Evolutionary conservation across 2,888 invertebrate genomes (phyloP), one percentile per base, ranked within the genome.

Genomic region (Aphodius granarius): DNA sequence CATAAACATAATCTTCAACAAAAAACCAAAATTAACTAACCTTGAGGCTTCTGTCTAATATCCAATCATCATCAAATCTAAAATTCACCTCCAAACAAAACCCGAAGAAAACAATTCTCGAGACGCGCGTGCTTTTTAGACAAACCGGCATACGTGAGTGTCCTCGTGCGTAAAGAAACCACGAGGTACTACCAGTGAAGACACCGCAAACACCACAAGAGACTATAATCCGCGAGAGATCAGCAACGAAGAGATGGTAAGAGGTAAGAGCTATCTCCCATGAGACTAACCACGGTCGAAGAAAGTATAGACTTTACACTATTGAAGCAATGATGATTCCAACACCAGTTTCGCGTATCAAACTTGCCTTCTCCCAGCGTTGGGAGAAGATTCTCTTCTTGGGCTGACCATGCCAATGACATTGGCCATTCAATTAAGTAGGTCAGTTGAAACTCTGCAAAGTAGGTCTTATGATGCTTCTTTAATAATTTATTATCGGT

Each of bases 381-480:
- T 20, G 19, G 62, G 21, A 76, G 73, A 74, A 74, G 72, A 70
- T 71, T 68, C 73, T 76, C 68, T 76, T 62, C 22, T 18, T 20
- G 63, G 19, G 71, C 80, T 79, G 83, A 81, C 81, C 81, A 82
- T 84, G 84, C 84, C 84, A 84, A 84, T 84, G 84, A 84, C 84
- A 84, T 84, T 84, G 83, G 77, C 74, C 18, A 3, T 43, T 2
- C 9, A 3, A 13, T 6, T 9, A 43, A 43, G 81, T 84, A 80
- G 83, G 84, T 81, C 83, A 81, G 71, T 43, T 1, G 63, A 79
- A 83, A 84, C 83, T 84, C 83, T 9, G 43, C 1, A 13, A 43
- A 43, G 43, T 43, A 3, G 43, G 43, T 43, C 43, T 9, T 9
- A 43, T 43, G 43, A 43, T 43, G 43, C 77, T 79, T 81, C 81